Percentiles rank a stretch among this genome's conserved stretches.
phyloP scores from a whole-genome alignment of 2,797 vertebrate genomes.

The Sylvia borin region DNA sequence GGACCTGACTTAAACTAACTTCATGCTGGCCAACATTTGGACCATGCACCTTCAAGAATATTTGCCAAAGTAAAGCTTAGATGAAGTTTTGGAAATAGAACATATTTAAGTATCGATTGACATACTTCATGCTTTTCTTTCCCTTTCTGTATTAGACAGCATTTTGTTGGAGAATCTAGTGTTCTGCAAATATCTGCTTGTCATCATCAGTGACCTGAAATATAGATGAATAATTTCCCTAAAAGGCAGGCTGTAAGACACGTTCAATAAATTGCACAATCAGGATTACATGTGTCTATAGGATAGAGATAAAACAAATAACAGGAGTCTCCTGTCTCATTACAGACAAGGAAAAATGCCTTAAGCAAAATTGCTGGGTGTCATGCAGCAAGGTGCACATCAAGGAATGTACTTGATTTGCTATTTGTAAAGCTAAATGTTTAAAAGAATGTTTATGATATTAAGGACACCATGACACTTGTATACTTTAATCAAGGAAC shows the following conservation, averaged over 20 bases:
- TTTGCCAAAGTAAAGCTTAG: neutral
- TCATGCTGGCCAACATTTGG: neutral
- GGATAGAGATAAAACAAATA: neutral
- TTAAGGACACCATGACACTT: neutral
- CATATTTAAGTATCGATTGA: neutral
- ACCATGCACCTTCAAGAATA: neutral
- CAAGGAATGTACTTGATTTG: neutral
- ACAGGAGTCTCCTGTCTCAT: neutral
- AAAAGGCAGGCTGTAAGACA: neutral
- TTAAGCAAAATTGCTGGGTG: neutral
- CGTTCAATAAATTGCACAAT: neutral
- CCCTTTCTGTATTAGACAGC: neutral
- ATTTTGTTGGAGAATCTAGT: neutral
- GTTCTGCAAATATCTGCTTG: neutral
- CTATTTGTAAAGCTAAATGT: neutral
- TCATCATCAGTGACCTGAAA: neutral
- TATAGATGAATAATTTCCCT: neutral
- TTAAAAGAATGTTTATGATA: neutral
- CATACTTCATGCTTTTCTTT: neutral
- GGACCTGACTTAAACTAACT: neutral
- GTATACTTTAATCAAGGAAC: neutral
- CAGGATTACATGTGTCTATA: neutral
- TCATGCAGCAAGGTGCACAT: neutral
- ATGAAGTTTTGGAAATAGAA: neutral
- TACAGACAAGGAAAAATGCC: neutral